Percentiles rank a stretch among this genome's conserved stretches.
Conservation (phyloP, 2,113 vertebrate species). For the Orycteropus afer region DNA sequence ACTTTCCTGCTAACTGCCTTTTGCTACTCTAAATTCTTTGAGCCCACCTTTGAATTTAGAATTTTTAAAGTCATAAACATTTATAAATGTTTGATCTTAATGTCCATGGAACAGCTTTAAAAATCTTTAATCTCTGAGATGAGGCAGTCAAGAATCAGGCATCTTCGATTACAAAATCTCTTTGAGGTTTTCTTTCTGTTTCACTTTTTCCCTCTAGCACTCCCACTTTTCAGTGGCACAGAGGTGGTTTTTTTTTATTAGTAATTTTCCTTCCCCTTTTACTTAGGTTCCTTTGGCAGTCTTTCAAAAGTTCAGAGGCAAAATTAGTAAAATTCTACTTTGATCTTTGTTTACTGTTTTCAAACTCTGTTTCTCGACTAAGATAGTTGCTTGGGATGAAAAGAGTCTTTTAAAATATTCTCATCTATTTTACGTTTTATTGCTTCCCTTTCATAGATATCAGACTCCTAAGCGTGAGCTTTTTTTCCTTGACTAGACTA, state of each 20-base stretch:
- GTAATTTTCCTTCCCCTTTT: background rate
- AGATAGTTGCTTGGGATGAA: constrained; percentile 8
- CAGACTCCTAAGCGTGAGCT: background rate
- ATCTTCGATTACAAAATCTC: constrained; percentile 72
- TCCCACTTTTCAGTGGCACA: constrained; percentile 17
- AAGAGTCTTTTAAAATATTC: constrained; percentile 51
- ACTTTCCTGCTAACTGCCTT: constrained; percentile 1
- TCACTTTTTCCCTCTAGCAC: constrained; percentile 63
- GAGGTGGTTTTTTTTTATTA: constrained; percentile 17
- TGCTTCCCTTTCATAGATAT: constrained; percentile 14
- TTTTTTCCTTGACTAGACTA: constrained; percentile 40
- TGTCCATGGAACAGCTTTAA: constrained; percentile 70
- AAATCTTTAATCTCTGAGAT: constrained; percentile 78
- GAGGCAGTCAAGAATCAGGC: constrained; percentile 68
- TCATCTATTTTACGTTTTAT: constrained; percentile 36
- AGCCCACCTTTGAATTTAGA: constrained; percentile 72
- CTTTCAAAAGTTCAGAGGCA: constrained; percentile 70
- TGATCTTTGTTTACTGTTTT: constrained; percentile 61
- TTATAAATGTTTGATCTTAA: constrained; percentile 76
- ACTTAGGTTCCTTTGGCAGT: constrained; percentile 69
- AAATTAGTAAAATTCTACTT: constrained; percentile 70
- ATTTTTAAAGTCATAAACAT: constrained; percentile 75
- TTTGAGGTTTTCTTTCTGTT: constrained; percentile 72
- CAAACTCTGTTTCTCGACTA: constrained; percentile 5
- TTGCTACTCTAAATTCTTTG: constrained; percentile 41